Conservation (phyloP, 2,797 vertebrate genomes). For the Coregonus sp. region DNA sequence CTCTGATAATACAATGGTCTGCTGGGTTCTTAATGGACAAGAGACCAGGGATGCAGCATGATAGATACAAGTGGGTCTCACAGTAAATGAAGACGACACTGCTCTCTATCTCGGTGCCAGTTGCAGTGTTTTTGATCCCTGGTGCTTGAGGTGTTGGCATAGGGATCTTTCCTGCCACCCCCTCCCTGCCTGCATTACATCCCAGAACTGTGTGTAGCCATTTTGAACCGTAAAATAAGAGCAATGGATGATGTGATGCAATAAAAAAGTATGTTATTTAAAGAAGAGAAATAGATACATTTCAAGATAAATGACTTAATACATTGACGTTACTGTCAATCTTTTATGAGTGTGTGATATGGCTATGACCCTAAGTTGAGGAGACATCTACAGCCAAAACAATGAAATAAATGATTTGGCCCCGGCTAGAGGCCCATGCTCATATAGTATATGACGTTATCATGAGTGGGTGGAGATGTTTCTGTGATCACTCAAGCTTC, state of each 20-base stretch:
- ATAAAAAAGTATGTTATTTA: too few species aligned
- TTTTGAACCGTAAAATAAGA: slow-evolving; percentile 6
- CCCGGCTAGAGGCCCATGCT: background rate
- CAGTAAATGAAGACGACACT: slow-evolving; percentile 26
- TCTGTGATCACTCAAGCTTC: slow-evolving; percentile 29
- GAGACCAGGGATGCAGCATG: background rate
- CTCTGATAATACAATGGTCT: slow-evolving; percentile 4
- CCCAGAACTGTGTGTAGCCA: slow-evolving; percentile 39
- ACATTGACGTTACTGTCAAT: too few species aligned
- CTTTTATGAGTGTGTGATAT: background rate
- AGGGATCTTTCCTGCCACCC: slow-evolving; percentile 57
- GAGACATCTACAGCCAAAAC: background rate
- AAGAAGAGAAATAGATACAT: too few species aligned
- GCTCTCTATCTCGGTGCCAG: slow-evolving; percentile 48
- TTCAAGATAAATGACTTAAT: too few species aligned
- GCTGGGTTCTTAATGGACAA: background rate
- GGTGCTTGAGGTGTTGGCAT: slow-evolving; percentile 66
- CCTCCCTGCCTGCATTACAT: slow-evolving; percentile 47
- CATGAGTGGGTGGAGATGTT: slow-evolving; percentile 28
- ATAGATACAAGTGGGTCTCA: slow-evolving; percentile 9
- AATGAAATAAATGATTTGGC: background rate
- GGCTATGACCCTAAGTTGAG: background rate
- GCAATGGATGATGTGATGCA: background rate
- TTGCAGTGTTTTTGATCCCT: slow-evolving; percentile 66
- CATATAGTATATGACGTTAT: slow-evolving; percentile 24